phyloP scores from a whole-genome alignment of 2,113 vertebrate species.

The Oryzias woworae region DNA sequence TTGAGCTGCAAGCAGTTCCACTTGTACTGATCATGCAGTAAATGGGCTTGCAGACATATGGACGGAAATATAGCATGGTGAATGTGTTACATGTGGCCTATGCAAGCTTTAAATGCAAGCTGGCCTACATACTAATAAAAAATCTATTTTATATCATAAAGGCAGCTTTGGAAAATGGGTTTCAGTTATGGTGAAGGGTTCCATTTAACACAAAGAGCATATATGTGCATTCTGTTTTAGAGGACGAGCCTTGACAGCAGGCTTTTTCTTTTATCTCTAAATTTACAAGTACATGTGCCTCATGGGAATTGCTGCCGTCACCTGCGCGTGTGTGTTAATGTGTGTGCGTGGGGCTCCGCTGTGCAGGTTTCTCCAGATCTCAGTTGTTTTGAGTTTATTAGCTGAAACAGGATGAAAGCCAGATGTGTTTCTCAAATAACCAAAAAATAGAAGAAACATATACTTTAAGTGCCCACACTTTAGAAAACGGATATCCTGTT shows the following conservation, averaged over 20 bases:
- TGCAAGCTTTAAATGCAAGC: conserved; percentile 3
- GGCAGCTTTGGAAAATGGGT: conserved; percentile 11
- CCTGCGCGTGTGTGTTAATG: conserved; percentile 22
- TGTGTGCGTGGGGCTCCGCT: conserved; percentile 26
- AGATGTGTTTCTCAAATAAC: conserved; percentile 24
- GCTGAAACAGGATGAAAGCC: conserved; percentile 25
- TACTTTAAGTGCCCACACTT: too few species aligned
- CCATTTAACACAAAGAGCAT: conserved; percentile 6
- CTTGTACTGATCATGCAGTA: conserved; percentile 23
- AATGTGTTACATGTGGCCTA: conserved; percentile 1
- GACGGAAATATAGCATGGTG: not conserved
- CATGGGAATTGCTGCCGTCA: conserved; percentile 26
- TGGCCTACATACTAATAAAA: not conserved
- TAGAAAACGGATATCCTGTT: too few species aligned
- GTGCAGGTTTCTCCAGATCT: conserved; percentile 28
- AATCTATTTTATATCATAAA: conserved; percentile 10
- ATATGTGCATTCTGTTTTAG: conserved; percentile 1
- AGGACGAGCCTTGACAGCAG: conserved; percentile 25
- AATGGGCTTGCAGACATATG: conserved; percentile 8
- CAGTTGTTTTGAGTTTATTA: conserved; percentile 34
- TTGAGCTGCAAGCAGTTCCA: conserved; percentile 24
- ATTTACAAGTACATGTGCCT: conserved; percentile 40
- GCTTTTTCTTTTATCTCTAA: conserved; percentile 49
- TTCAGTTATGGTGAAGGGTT: conserved; percentile 4
- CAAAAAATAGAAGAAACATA: too few species aligned